phyloP scores from a whole-genome alignment of 2,888 invertebrate species.

The Tetranychus truncatus region DNA sequence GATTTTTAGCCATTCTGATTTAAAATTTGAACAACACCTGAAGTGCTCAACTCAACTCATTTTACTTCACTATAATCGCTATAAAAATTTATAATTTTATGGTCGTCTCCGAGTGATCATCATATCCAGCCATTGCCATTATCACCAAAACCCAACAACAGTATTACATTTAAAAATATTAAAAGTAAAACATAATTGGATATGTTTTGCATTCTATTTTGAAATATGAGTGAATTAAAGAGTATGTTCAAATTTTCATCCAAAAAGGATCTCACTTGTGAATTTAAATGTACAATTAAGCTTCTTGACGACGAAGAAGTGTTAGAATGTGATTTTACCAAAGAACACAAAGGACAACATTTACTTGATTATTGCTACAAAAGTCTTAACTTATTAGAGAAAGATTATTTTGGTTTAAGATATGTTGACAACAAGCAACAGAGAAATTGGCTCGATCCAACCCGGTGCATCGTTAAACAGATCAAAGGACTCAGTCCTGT shows the following conservation, averaged over 20 bases:
- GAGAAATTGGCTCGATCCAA: slow-evolving; percentile 81
- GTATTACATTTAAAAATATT: neutral
- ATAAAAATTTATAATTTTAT: neutral
- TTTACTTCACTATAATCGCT: neutral
- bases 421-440: slow-evolving; percentile 75
- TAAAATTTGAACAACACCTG: neutral
- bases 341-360: slow-evolving; percentile 66
- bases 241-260: slow-evolving; percentile 41
- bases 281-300: slow-evolving; percentile 60
- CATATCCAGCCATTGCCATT: neutral
- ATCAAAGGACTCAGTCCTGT: slow-evolving; percentile 79
- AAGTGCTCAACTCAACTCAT: neutral
- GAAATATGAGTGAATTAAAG: neutral
- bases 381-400: slow-evolving; percentile 71
- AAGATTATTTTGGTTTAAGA: slow-evolving; percentile 80
- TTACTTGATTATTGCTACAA: slow-evolving; percentile 75
- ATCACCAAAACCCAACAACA: neutral
- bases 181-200: neutral
- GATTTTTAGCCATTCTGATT: neutral
- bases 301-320: slow-evolving; percentile 68
- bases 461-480: slow-evolving; percentile 72
- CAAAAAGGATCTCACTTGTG: slow-evolving; percentile 54
- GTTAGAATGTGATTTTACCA: slow-evolving; percentile 69
- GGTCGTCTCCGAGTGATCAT: neutral
- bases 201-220: neutral